These are phyloP conservation scores for Crotalus horridus DNA, from an alignment of 2,113 vertebrate genomes.

Conservation along the genomic window DNA sequence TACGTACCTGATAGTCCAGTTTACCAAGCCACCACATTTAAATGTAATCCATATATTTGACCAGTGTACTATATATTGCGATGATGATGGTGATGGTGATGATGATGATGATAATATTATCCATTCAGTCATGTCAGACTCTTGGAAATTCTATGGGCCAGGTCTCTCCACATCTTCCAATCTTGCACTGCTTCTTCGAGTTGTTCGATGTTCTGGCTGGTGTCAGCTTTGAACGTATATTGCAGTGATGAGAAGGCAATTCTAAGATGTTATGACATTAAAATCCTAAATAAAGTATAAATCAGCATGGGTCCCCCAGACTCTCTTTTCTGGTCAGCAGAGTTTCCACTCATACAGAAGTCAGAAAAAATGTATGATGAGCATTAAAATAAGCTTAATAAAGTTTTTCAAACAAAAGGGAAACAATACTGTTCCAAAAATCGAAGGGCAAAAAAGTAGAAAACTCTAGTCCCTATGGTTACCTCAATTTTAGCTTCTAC, in stretches of 20 bases:
- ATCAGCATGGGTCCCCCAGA: background rate
- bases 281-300: background rate
- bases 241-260: background rate
- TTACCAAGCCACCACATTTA: background rate
- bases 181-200: background rate
- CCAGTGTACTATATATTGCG: background rate
- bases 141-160: background rate
- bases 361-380: background rate
- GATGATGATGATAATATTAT: background rate
- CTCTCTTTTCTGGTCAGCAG: background rate
- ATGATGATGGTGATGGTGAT: background rate
- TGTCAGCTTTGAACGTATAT: background rate
- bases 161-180: background rate
- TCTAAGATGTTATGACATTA: background rate
- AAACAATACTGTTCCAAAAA: background rate
- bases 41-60: background rate
- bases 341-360: background rate
- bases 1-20: background rate
- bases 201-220: background rate
- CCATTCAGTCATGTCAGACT: background rate
- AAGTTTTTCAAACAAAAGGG: background rate
- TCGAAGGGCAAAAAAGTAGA: background rate
- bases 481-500: background rate
- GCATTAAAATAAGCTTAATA: background rate
- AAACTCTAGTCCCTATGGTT: background rate